Conservation (phyloP, 2,113 vertebrate species). For the Heterotilapia buettikoferi region DNA sequence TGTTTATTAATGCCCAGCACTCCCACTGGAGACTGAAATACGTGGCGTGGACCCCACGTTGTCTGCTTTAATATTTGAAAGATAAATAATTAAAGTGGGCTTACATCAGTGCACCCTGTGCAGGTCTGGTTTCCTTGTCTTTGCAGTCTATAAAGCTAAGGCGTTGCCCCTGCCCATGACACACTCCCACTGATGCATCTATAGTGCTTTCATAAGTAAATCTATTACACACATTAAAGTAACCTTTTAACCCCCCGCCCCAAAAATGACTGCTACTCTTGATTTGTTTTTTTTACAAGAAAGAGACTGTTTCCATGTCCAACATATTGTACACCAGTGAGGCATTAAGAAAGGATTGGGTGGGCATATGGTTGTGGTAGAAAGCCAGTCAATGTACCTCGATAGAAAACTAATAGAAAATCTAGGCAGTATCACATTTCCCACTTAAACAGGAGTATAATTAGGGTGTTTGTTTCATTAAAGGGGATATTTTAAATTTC, state of each 20-base stretch:
- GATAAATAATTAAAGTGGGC: conserved; percentile 65
- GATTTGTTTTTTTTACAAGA: conserved; percentile 5
- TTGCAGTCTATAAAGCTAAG: conserved; percentile 27
- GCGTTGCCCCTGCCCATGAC: neutral
- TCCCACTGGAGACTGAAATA: conserved; percentile 36
- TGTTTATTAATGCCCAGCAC: conserved; percentile 62
- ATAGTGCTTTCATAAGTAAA: conserved; percentile 18
- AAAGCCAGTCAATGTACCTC: neutral
- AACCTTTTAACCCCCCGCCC: neutral
- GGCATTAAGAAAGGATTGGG: neutral
- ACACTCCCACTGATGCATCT: conserved; percentile 8
- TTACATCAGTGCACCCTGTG: conserved; percentile 57
- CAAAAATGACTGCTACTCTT: neutral
- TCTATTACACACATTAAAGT: neutral
- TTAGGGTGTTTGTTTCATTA: neutral
- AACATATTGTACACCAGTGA: neutral
- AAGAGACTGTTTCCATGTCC: neutral
- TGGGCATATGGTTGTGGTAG: neutral
- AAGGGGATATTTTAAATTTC: neutral
- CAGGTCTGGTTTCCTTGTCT: conserved; percentile 17
- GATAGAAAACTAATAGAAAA: neutral
- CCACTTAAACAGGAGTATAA: neutral
- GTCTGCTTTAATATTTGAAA: conserved; percentile 60
- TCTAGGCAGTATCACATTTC: accelerated
- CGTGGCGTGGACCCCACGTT: conserved; percentile 9